These are phyloP conservation scores for Melanostoma scalare DNA, from an alignment of 2,888 invertebrate genomes.

Conservation along the genomic window DNA sequence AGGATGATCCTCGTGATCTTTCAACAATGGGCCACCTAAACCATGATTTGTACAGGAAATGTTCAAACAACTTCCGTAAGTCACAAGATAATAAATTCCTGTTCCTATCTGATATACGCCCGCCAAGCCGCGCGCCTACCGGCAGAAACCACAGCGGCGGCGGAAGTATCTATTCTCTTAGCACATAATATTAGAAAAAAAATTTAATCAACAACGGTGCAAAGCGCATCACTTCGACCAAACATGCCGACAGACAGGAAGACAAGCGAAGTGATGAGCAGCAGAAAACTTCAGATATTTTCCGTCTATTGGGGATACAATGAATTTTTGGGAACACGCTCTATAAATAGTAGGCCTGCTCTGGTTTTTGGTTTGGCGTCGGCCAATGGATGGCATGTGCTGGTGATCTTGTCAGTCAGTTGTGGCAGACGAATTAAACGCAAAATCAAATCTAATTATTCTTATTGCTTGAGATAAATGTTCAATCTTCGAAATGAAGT, in stretches of 20 bases:
- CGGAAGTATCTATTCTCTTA: conserved; percentile 69
- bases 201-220: conserved; percentile 34
- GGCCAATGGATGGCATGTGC: neutral
- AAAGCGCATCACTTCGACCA: conserved; percentile 35
- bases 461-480: conserved; percentile 26
- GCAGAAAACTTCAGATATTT: conserved; percentile 38
- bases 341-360: conserved; percentile 44
- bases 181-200: conserved; percentile 49
- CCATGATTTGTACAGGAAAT: conserved; percentile 62
- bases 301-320: conserved; percentile 49
- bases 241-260: conserved; percentile 63
- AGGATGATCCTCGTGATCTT: conserved; percentile 37
- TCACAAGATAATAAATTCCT: conserved; percentile 58
- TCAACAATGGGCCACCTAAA: conserved; percentile 42
- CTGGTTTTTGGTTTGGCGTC: neutral
- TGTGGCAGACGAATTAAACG: conserved; percentile 37
- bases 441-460: conserved; percentile 59
- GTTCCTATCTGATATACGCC: neutral
- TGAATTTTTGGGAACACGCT: neutral
- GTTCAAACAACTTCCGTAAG: conserved; percentile 54
- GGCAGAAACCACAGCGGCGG: neutral
- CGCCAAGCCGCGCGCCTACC: neutral
- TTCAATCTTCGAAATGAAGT: conserved; percentile 23
- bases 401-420: conserved; percentile 46
- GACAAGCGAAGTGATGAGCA: conserved; percentile 34